Percentiles rank a stretch among this genome's conserved stretches.
phyloP scores from a whole-genome alignment of 2,797 vertebrate genomes.

The Falco columbarius region DNA sequence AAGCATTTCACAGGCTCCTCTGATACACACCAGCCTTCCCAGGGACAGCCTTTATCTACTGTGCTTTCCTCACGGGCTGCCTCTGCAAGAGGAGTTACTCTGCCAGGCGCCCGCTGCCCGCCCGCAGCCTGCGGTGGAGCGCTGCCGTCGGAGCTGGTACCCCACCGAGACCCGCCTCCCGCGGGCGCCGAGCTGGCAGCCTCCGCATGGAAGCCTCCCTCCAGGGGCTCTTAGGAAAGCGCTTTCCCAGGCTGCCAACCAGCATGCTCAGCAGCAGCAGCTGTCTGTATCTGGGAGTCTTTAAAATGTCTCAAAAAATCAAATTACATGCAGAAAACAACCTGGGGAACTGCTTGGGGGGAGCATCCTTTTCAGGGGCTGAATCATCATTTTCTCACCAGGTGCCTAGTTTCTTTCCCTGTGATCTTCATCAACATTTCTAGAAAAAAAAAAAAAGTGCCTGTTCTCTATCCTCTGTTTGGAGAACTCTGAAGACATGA shows the following conservation, averaged over 20 bases:
- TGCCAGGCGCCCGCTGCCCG: not conserved
- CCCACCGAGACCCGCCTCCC: not conserved
- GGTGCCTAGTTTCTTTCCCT: not conserved
- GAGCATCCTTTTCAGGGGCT: not conserved
- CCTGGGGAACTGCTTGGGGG: not conserved
- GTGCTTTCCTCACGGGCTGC: not conserved
- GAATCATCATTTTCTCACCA: not conserved
- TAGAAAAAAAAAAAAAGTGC: not conserved
- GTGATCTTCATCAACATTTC: not conserved
- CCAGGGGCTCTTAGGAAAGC: not conserved
- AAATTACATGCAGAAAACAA: not conserved
- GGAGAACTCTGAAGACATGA: not conserved
- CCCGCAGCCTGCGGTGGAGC: accelerated
- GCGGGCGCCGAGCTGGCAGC: not conserved
- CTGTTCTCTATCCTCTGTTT: not conserved
- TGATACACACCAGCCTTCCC: not conserved
- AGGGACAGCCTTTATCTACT: not conserved
- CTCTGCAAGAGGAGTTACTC: not conserved
- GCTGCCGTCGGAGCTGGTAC: accelerated
- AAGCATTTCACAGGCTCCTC: not conserved
- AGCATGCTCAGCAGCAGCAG: accelerated
- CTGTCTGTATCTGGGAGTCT: not conserved
- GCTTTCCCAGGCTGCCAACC: not conserved
- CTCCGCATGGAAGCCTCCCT: not conserved
- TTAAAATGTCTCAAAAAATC: not conserved